Evolutionary conservation across 2,888 invertebrate genomes (phyloP).

Genomic region (Pristionchus arcanus): DNA sequence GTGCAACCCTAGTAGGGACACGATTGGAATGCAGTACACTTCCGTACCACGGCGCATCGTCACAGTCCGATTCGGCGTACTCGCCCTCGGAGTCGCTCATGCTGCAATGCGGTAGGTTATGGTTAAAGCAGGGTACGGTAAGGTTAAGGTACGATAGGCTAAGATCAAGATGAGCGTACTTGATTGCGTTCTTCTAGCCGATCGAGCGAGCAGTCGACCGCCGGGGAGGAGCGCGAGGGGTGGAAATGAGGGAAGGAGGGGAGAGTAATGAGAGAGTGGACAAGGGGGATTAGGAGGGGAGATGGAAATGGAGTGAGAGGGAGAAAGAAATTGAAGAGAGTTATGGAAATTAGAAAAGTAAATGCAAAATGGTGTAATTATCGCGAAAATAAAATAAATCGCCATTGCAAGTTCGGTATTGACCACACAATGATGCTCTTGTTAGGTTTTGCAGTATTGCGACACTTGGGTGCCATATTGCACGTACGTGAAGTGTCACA

Average conservation of each 20-base stretch:
- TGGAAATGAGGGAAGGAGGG: not conserved
- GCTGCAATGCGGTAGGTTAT: not conserved
- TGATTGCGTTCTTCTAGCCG: not conserved
- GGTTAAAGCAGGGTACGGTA: not conserved
- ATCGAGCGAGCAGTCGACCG: conserved; percentile 33
- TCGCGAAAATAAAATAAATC: too few species aligned
- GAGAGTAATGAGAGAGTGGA: not conserved
- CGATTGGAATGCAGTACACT: not conserved
- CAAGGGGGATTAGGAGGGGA: not conserved
- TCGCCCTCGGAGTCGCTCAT: conserved; percentile 38
- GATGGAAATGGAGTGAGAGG: not conserved
- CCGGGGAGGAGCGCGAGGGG: not conserved
- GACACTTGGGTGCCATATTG: too few species aligned
- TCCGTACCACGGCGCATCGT: not conserved
- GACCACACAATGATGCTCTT: too few species aligned
- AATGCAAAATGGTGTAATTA: too few species aligned
- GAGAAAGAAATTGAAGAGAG: not conserved
- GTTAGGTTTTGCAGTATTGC: too few species aligned
- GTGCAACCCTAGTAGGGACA: too few species aligned
- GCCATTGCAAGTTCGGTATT: too few species aligned
- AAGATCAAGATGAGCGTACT: not conserved
- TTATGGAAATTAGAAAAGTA: conserved; percentile 1
- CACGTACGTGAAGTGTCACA: too few species aligned
- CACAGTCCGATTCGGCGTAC: not conserved
- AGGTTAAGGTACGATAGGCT: not conserved